Evolutionary conservation across 1,140 invertebrate species (phyloP).

Genomic region (Metaphire vulgaris): DNA sequence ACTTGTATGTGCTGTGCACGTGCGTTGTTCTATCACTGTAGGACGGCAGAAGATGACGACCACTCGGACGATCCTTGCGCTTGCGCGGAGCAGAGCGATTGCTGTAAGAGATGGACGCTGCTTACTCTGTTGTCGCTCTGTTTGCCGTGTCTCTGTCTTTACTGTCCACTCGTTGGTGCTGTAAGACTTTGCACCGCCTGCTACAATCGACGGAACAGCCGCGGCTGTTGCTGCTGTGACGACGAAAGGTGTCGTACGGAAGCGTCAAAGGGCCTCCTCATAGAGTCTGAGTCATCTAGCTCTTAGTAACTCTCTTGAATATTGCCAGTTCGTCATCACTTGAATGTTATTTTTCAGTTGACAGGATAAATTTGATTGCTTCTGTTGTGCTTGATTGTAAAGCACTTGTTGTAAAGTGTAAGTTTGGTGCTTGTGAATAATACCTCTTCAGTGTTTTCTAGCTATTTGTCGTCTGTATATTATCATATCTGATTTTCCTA

Average conservation of each 20-base stretch:
- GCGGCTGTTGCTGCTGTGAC: constrained; percentile 59
- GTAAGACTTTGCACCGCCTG: constrained; percentile 69
- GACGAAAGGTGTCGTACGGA: background rate
- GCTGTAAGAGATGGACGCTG: constrained; percentile 72
- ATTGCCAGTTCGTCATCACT: background rate
- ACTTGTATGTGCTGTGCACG: constrained; percentile 89
- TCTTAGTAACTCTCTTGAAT: background rate
- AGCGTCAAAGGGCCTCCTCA: constrained; percentile 24
- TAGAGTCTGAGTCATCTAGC: constrained; percentile 30
- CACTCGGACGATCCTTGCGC: constrained; percentile 72
- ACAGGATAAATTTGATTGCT: background rate
- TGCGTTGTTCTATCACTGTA: constrained; percentile 83
- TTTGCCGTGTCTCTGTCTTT: constrained; percentile 81
- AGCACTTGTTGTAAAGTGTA: background rate
- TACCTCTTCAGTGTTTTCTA: background rate
- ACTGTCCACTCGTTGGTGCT: constrained; percentile 79
- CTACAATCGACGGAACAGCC: constrained; percentile 68
- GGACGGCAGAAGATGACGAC: constrained; percentile 63
- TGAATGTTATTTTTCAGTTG: background rate
- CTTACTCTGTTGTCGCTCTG: constrained; percentile 66
- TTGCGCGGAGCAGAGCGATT: constrained; percentile 59
- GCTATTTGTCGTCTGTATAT: background rate
- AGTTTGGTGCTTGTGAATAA: background rate
- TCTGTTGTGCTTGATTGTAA: background rate
- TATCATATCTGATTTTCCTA: no score